Evolutionary conservation across 2,797 vertebrate genomes (phyloP).

Genomic region (Pteropus rufus): DNA sequence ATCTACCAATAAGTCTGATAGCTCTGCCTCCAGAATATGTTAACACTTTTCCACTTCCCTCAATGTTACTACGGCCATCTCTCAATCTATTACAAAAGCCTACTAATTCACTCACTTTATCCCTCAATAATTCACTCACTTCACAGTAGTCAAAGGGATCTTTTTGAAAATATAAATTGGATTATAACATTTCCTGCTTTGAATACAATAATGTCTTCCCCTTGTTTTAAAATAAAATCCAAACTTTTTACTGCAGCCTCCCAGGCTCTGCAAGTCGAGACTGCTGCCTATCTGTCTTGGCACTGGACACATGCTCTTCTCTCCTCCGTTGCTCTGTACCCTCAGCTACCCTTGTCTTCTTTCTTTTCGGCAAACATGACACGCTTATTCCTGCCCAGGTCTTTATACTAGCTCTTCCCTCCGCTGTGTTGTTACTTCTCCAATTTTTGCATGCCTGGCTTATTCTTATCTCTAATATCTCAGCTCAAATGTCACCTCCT

Average conservation of each 20-base stretch:
- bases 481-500: not conserved
- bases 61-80: not conserved
- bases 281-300: fast-evolving
- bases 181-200: not conserved
- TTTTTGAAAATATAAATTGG: slow-evolving; percentile 16
- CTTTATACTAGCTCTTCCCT: not conserved
- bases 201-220: not conserved
- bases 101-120: not conserved
- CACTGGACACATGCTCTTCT: not conserved
- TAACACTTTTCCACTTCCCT: not conserved
- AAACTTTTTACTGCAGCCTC: not conserved
- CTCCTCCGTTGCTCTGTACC: fast-evolving
- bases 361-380: not conserved
- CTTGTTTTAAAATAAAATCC: slow-evolving; percentile 4
- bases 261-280: not conserved
- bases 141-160: not conserved
- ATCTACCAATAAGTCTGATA: not conserved
- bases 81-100: not conserved
- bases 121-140: not conserved
- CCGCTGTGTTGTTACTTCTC: not conserved
- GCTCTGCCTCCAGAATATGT: not conserved
- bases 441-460: not conserved
- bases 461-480: not conserved
- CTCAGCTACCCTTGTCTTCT: not conserved
- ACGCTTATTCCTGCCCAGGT: not conserved